Conservation (phyloP, 2,888 invertebrate genomes). For the Temnothorax rugatulus region DNA sequence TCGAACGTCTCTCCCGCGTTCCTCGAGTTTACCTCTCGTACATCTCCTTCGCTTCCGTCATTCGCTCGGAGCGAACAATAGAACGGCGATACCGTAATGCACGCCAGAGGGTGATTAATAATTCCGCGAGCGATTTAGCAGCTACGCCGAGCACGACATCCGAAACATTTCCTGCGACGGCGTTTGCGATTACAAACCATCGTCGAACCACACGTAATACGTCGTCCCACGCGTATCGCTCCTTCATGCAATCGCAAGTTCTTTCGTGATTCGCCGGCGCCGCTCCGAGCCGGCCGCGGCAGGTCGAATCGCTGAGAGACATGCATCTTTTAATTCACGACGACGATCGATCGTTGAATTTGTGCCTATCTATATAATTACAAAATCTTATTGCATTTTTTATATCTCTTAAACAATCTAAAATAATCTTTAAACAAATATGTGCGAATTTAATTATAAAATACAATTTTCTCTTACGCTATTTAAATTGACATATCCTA, state of each 20-base stretch:
- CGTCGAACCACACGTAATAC: constrained; percentile 44
- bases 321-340: constrained; percentile 39
- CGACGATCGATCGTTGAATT: constrained; percentile 19
- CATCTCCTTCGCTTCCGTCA: constrained; percentile 49
- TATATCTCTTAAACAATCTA: not conserved
- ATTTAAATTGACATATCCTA: not conserved
- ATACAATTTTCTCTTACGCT: not conserved
- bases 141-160: constrained; percentile 66
- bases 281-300: constrained; percentile 10
- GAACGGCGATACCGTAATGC: constrained; percentile 68
- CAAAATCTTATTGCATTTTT: not conserved
- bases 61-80: constrained; percentile 67
- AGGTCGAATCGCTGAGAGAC: constrained; percentile 10
- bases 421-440: not conserved
- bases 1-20: constrained; percentile 30
- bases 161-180: constrained; percentile 69
- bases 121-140: constrained; percentile 65
- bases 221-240: constrained; percentile 1
- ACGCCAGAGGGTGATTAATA: constrained; percentile 74
- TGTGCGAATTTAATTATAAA: not conserved
- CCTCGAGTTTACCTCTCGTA: constrained; percentile 28
- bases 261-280: constrained; percentile 16
- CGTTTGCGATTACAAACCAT: constrained; percentile 51
- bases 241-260: constrained; percentile 12
- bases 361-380: not conserved